phyloP scores from a whole-genome alignment of 2,113 vertebrate genomes.

The Lipophrys pholis region DNA sequence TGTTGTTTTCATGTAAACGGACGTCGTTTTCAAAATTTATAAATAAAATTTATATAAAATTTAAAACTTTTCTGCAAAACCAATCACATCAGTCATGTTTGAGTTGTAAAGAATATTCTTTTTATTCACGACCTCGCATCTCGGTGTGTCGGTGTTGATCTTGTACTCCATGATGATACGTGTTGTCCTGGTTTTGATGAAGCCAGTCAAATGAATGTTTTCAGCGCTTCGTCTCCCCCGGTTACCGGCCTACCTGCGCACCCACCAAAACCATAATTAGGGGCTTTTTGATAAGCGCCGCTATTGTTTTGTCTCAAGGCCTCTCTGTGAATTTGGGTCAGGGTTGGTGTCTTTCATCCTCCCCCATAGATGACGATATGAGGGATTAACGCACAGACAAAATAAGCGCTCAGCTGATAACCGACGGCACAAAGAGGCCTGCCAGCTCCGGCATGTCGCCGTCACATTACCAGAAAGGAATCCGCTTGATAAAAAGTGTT shows the following conservation, averaged over 20 bases:
- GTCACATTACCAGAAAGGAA: slow-evolving; percentile 30
- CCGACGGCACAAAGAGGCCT: slow-evolving; percentile 47
- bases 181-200: slow-evolving; percentile 20
- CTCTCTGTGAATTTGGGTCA: slow-evolving; percentile 76
- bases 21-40: no score
- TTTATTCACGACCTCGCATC: no score
- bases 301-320: slow-evolving; percentile 71
- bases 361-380: slow-evolving; percentile 52
- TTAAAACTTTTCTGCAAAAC: no score
- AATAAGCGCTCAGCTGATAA: slow-evolving; percentile 70
- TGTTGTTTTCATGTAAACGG: no score
- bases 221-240: slow-evolving; percentile 11
- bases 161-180: neutral
- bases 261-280: slow-evolving; percentile 50
- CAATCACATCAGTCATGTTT: no score
- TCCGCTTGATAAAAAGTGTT: slow-evolving; percentile 21
- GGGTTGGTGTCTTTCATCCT: slow-evolving; percentile 65
- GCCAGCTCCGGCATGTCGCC: slow-evolving; percentile 39
- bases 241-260: neutral
- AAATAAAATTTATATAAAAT: no score
- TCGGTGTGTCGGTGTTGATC: no score
- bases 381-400: slow-evolving; percentile 75
- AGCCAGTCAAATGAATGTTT: slow-evolving; percentile 46
- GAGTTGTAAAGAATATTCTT: no score
- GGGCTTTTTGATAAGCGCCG: slow-evolving; percentile 46